Conservation (phyloP, 2,113 vertebrate species). For the Chiloscyllium plagiosum region DNA sequence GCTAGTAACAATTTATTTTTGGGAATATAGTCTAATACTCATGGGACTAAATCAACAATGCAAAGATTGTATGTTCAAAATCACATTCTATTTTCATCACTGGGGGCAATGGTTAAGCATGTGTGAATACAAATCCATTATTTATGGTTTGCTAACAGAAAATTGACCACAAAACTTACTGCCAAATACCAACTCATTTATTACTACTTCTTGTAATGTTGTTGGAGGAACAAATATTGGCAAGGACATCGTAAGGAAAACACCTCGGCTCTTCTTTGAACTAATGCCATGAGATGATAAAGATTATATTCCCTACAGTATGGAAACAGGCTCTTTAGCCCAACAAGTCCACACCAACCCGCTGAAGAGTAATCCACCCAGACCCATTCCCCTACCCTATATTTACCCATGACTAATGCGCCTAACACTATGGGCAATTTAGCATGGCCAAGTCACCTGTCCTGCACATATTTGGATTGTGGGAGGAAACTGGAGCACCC, state of each 20-base stretch:
- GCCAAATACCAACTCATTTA: background rate
- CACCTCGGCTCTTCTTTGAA: background rate
- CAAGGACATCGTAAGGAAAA: background rate
- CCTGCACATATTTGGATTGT: no score
- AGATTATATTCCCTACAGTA: no score
- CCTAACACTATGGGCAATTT: no score
- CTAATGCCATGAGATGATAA: background rate
- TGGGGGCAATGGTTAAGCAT: background rate
- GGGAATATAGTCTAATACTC: background rate
- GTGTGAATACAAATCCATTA: background rate
- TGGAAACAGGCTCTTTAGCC: no score
- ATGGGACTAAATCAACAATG: background rate
- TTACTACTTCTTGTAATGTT: background rate
- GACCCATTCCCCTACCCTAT: no score
- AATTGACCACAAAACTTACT: background rate
- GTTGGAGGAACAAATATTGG: background rate
- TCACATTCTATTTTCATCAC: background rate
- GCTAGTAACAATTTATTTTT: background rate
- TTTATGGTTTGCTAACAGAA: background rate
- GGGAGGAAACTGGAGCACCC: no score
- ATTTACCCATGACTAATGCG: no score
- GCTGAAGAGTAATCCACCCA: no score
- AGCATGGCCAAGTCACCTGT: no score
- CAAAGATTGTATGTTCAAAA: background rate
- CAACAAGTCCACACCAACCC: no score